Evolutionary conservation across 1,140 invertebrate species (phyloP), one percentile per base, ranked within the genome.

Genomic region (Druon quercuslanigerum): DNA sequence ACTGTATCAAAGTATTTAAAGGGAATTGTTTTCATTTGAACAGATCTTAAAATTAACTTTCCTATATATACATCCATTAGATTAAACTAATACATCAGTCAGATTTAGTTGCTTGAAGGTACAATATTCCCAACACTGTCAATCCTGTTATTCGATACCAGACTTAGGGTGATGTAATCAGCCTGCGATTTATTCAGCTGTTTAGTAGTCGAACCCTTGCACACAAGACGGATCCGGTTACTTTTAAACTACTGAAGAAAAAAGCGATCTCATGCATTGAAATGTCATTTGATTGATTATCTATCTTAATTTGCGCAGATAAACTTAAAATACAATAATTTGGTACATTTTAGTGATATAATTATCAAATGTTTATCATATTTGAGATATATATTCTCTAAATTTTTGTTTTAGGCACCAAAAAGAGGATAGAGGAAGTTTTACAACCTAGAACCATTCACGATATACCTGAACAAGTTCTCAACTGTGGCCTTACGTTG

Each of bases 401-500:
- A 46, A 46, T 78, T 80, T 60, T 82, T 79, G 66, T 90, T 90
- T 75, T 83, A 91, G 90, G 90, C 57, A 86, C 87, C 71, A 91
- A 90, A 84, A 90, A 89, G 86, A 85, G 83, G 79, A 82, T 84
- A 57, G 90, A 91, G 57, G 89, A 91, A 54, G 85, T 91, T 46
- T 79, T 86, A 71, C 78, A 86, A 54, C 90, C 90, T 40, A 87
- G 88, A 75, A 90, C 85, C 46, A 90, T 91, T 52, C 88, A 91
- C 78, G 90, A 91, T 56, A 79, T 91, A 46, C 84, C 90, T n/a
- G 90, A 91, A 56, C 84, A 85, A 33, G 86, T 88, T 74, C 84
- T 91, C 72, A 87, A 88, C 50, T 91, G 87, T 71, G 89, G 90
- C 76, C 86, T 91, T 70, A 89, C 86, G 54, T 84, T 91, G 79